Conservation (phyloP, 2,113 vertebrate genomes). For the Tyto alba region DNA sequence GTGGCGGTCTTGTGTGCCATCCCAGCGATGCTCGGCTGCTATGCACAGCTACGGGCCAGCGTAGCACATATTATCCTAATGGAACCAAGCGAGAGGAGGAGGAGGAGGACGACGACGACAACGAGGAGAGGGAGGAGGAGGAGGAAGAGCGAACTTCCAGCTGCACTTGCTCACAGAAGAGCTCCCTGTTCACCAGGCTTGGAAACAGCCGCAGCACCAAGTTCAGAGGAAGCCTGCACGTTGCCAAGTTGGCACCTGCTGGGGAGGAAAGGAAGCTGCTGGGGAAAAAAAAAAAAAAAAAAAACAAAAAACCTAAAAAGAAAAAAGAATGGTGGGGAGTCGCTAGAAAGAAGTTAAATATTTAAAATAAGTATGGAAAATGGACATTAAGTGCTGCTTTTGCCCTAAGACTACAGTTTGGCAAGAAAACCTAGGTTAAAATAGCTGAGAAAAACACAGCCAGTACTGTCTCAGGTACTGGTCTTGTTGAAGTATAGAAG, state of each 20-base stretch:
- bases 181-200: constrained; percentile 57
- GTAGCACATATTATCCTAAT: neutral
- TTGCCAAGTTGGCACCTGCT: constrained; percentile 63
- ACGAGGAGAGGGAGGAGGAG: neutral
- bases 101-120: too few species aligned
- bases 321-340: neutral
- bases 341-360: neutral
- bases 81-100: neutral
- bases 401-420: neutral
- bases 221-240: constrained; percentile 27
- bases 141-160: constrained; percentile 39
- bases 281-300: neutral
- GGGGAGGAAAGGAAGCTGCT: constrained; percentile 41
- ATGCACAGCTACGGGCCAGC: neutral
- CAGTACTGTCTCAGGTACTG: neutral
- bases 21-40: neutral
- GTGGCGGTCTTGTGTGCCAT: neutral
- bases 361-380: neutral
- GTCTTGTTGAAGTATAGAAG: neutral
- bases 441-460: neutral
- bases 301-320: neutral
- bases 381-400: neutral
- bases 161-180: constrained; percentile 54
- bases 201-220: constrained; percentile 5
- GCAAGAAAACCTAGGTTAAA: neutral